phyloP scores from a whole-genome alignment of 2,113 vertebrate genomes.

The Sylvilagus bachmani region DNA sequence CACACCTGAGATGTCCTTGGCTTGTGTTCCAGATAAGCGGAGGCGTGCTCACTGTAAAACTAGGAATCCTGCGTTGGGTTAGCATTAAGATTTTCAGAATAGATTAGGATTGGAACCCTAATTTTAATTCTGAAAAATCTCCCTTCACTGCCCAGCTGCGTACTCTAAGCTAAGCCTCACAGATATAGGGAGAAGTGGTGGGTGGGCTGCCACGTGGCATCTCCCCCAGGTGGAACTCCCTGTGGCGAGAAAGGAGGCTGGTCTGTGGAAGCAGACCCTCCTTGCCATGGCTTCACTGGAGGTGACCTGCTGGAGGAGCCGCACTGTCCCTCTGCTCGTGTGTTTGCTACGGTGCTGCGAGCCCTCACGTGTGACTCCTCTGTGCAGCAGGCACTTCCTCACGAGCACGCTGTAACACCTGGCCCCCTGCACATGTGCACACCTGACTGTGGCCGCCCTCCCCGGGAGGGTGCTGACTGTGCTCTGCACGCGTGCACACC shows the following conservation, averaged over 20 bases:
- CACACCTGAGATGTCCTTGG: accelerated
- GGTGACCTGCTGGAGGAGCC: background rate
- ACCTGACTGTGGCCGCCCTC: no score
- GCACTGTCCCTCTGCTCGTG: no score
- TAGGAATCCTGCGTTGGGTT: accelerated
- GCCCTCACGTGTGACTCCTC: background rate
- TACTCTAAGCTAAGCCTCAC: background rate
- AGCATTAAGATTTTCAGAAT: background rate
- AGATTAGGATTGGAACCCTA: background rate
- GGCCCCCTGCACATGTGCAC: no score
- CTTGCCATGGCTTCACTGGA: background rate
- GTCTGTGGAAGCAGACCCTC: accelerated
- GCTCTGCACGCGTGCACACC: no score
- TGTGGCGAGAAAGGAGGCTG: background rate
- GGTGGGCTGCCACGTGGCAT: background rate
- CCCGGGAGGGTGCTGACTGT: no score
- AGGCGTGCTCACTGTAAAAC: background rate
- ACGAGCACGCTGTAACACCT: no score
- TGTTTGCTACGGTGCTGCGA: no score
- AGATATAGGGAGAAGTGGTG: background rate
- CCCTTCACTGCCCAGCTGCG: background rate
- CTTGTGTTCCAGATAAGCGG: background rate
- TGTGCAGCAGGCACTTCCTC: background rate
- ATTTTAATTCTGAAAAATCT: no score
- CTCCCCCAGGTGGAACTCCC: no score